phyloP scores from a whole-genome alignment of 2,888 invertebrate species.

The Beris morrisii region DNA sequence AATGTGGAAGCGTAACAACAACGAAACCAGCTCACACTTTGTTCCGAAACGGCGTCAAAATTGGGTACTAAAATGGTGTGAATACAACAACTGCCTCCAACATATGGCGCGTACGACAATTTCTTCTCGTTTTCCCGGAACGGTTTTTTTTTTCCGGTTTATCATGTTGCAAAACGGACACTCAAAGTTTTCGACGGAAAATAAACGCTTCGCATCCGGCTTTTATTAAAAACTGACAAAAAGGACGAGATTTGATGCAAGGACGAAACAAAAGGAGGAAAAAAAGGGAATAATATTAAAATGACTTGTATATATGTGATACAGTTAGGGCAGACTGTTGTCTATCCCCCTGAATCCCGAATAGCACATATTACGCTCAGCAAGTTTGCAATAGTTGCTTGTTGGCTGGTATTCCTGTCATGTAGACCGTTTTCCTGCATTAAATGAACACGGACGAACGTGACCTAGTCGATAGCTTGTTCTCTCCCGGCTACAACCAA shows the following conservation, averaged over 20 bases:
- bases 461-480: slow-evolving; percentile 7
- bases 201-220: slow-evolving; percentile 37
- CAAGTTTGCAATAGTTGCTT: too few relatives aligned
- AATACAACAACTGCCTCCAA: slow-evolving; percentile 36
- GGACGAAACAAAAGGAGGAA: slow-evolving; percentile 3
- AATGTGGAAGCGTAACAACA: too few relatives aligned
- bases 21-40: too few relatives aligned
- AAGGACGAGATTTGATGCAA: slow-evolving; percentile 26
- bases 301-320: slow-evolving; percentile 14
- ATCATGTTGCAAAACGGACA: slow-evolving; percentile 24
- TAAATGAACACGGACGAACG: slow-evolving; percentile 26
- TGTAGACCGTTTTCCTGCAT: slow-evolving; percentile 38
- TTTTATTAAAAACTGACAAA: slow-evolving; percentile 37
- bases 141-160: background rate
- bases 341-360: too few relatives aligned
- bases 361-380: too few relatives aligned
- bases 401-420: slow-evolving; percentile 33
- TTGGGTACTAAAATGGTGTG: slow-evolving; percentile 29
- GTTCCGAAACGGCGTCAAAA: background rate
- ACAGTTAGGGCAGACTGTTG: slow-evolving; percentile 17
- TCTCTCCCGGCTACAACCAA: too few relatives aligned
- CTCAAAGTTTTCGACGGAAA: slow-evolving; percentile 19
- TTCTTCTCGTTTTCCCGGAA: slow-evolving; percentile 13
- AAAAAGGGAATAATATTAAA: slow-evolving; percentile 25
- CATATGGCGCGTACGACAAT: slow-evolving; percentile 37